phyloP scores from a whole-genome alignment of 2,113 vertebrate species.

The Rhea pennata region DNA sequence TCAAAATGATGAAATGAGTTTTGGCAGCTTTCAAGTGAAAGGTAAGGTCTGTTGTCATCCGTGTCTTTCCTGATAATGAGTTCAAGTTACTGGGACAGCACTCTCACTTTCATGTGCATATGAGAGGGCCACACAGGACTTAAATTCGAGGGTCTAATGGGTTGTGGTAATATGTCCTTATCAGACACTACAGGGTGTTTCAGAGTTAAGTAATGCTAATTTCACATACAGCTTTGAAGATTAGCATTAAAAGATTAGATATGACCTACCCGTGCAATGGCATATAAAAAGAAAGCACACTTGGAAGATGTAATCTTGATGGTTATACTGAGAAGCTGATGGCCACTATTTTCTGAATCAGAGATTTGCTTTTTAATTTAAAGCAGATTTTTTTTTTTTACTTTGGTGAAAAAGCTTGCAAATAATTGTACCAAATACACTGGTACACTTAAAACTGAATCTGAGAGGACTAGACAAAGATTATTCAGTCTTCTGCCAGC shows the following conservation, averaged over 20 bases:
- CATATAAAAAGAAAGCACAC: background rate
- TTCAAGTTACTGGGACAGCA: background rate
- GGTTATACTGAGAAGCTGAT: background rate
- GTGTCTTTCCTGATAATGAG: background rate
- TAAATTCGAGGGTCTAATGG: background rate
- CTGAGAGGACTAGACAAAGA: background rate
- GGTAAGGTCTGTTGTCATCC: background rate
- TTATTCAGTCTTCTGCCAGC: background rate
- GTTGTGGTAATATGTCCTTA: background rate
- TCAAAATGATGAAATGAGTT: background rate
- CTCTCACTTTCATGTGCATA: background rate
- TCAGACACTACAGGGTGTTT: background rate
- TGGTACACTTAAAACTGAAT: background rate
- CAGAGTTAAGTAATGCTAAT: background rate
- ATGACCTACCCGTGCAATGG: background rate
- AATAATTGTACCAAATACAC: background rate
- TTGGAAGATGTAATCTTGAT: background rate
- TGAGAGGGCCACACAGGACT: background rate
- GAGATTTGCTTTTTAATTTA: background rate
- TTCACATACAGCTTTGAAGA: background rate
- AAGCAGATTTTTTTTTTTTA: background rate
- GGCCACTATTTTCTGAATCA: background rate
- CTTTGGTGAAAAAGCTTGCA: background rate
- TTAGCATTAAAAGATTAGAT: background rate
- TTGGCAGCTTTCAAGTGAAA: background rate